A percentile compares a stretch with the other conserved stretches of the same genome.
Conservation (phyloP, 1,140 invertebrate species). For the Drosophila burlai region DNA sequence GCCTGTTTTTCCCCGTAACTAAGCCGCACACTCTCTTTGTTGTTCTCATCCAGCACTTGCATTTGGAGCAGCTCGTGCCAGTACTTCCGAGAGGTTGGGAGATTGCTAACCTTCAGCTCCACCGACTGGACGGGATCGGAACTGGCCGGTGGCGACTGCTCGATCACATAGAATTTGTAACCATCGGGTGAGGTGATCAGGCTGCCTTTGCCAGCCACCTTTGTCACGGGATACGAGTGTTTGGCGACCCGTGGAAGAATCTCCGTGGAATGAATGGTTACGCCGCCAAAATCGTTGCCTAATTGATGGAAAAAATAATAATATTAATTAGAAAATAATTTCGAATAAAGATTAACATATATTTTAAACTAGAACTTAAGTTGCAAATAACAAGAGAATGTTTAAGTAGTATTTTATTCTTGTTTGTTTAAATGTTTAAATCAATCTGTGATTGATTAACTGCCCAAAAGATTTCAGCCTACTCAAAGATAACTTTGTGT, state of each 20-base stretch:
- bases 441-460: no score
- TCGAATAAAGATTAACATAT: not conserved
- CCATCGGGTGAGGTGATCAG: constrained; percentile 92
- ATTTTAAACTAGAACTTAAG: not conserved
- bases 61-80: constrained; percentile 93
- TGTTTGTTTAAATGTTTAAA: not conserved
- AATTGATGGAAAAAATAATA: not conserved
- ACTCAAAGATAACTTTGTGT: constrained; percentile 13
- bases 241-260: constrained; percentile 90
- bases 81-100: constrained; percentile 91
- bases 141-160: constrained; percentile 88
- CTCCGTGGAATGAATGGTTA: constrained; percentile 93
- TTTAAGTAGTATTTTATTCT: not conserved
- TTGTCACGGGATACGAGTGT: constrained; percentile 84
- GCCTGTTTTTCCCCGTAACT: constrained; percentile 89
- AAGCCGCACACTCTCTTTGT: constrained; percentile 87
- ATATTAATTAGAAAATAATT: not conserved
- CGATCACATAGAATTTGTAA: constrained; percentile 93
- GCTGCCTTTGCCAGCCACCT: constrained; percentile 57
- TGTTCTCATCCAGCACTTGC: constrained; percentile 88
- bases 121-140: constrained; percentile 94
- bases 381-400: not conserved
- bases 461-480: constrained; percentile 2
- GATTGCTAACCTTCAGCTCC: constrained; percentile 91
- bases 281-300: constrained; percentile 95